phyloP scores from a whole-genome alignment of 2,797 vertebrate species.

The Mus caroli region DNA sequence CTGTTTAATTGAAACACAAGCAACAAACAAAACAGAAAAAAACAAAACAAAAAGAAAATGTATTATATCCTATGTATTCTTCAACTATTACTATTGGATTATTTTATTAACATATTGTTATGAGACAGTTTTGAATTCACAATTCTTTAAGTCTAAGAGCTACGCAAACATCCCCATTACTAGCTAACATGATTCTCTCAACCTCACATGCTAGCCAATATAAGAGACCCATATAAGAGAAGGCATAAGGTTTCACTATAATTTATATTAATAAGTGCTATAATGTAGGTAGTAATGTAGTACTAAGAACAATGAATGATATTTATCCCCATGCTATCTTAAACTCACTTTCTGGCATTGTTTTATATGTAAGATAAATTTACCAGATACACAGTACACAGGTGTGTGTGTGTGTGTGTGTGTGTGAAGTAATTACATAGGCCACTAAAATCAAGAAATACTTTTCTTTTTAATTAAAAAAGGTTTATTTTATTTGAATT shows the following conservation, averaged over 20 bases:
- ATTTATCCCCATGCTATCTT: conserved; percentile 38
- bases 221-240: conserved; percentile 2
- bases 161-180: neutral
- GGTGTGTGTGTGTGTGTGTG: neutral
- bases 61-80: conserved; percentile 31
- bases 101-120: conserved; percentile 27
- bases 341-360: conserved; percentile 52
- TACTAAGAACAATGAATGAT: neutral
- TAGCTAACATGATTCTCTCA: conserved; percentile 17
- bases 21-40: neutral
- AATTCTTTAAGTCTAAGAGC: neutral
- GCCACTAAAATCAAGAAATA: neutral
- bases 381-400: neutral
- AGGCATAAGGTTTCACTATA: conserved; percentile 52
- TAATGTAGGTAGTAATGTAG: neutral
- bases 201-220: neutral
- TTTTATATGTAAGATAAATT: neutral
- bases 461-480: neutral
- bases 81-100: neutral
- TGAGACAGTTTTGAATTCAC: neutral
- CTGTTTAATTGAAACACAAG: conserved; percentile 7
- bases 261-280: neutral
- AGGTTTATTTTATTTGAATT: neutral
- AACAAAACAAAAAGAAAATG: neutral
- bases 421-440: conserved; percentile 13